A percentile compares a stretch with the other conserved stretches of the same genome.
phyloP scores from a whole-genome alignment of 2,888 invertebrate genomes.

The Agonopterix heracliana region DNA sequence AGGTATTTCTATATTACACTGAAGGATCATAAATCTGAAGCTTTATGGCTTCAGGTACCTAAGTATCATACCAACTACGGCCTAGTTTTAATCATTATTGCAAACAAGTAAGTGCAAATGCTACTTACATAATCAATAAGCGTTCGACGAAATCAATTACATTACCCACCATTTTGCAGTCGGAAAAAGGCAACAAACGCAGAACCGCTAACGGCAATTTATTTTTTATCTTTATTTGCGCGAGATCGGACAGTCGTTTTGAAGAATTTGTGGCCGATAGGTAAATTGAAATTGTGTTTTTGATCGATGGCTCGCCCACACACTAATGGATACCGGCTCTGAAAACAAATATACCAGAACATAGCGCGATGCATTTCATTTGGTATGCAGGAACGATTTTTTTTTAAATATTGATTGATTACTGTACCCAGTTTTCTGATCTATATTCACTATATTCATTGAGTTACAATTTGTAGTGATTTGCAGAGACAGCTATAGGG shows the following conservation, averaged over 20 bases:
- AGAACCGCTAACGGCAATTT: conserved; percentile 25
- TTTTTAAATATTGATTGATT: conserved; percentile 33
- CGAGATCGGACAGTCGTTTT: conserved; percentile 51
- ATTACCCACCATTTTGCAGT: too few relatives aligned
- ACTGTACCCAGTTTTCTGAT: neutral
- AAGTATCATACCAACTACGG: too few relatives aligned
- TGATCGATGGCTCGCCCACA: conserved; percentile 56
- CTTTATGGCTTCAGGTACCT: too few relatives aligned
- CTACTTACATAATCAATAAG: too few relatives aligned
- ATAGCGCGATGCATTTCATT: conserved; percentile 28
- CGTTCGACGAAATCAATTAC: too few relatives aligned
- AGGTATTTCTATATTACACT: too few relatives aligned
- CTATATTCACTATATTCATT: too few relatives aligned
- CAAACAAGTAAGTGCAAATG: too few relatives aligned
- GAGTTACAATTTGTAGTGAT: too few relatives aligned
- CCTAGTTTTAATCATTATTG: too few relatives aligned
- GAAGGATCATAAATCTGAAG: too few relatives aligned
- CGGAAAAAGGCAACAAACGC: neutral
- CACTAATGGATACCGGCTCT: conserved; percentile 38
- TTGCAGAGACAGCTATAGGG: too few relatives aligned
- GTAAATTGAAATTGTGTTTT: conserved; percentile 69
- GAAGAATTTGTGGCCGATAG: conserved; percentile 69
- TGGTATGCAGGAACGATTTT: conserved; percentile 43
- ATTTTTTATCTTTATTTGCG: conserved; percentile 52
- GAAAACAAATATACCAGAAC: conserved; percentile 28